These are phyloP conservation scores for Drosophila funebris DNA, from an alignment of 1,140 invertebrate genomes.

Conservation along the genomic window DNA sequence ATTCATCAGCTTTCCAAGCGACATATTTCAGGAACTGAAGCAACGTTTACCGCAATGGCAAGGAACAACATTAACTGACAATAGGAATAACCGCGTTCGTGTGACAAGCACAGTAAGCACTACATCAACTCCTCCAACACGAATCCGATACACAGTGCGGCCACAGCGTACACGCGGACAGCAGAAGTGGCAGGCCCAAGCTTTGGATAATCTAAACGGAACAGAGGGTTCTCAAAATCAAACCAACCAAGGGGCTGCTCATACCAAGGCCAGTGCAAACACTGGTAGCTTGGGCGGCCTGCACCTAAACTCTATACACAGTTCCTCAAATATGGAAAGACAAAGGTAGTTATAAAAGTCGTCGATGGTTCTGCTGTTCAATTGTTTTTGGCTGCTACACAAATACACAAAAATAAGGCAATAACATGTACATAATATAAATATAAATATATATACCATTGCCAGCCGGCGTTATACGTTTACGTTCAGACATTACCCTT, in stretches of 20 bases:
- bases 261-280: conserved; percentile 37
- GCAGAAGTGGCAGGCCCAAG: conserved; percentile 62
- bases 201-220: conserved; percentile 8
- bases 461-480: conserved; percentile 38
- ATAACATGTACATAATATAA: conserved; percentile 45
- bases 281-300: conserved; percentile 41
- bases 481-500: conserved; percentile 53
- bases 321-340: conserved; percentile 46
- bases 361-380: conserved; percentile 36
- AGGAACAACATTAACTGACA: conserved; percentile 70
- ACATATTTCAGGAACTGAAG: conserved; percentile 80
- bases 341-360: conserved; percentile 67
- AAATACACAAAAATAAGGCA: conserved; percentile 54
- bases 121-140: conserved; percentile 60
- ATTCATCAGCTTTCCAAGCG: conserved; percentile 79
- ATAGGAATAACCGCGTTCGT: conserved; percentile 76
- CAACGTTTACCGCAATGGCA: conserved; percentile 57
- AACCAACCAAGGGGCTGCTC: conserved; percentile 9
- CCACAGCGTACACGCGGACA: conserved; percentile 67
- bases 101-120: conserved; percentile 54
- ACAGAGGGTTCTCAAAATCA: conserved; percentile 37
- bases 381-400: conserved; percentile 69
- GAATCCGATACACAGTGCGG: conserved; percentile 56
- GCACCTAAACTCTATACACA: conserved; percentile 64
- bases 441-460: conserved; percentile 41